A percentile compares a stretch with the other conserved stretches of the same genome.
These are phyloP conservation scores for Venusia cambrica DNA, from an alignment of 2,888 invertebrate species.

Conservation along the genomic window DNA sequence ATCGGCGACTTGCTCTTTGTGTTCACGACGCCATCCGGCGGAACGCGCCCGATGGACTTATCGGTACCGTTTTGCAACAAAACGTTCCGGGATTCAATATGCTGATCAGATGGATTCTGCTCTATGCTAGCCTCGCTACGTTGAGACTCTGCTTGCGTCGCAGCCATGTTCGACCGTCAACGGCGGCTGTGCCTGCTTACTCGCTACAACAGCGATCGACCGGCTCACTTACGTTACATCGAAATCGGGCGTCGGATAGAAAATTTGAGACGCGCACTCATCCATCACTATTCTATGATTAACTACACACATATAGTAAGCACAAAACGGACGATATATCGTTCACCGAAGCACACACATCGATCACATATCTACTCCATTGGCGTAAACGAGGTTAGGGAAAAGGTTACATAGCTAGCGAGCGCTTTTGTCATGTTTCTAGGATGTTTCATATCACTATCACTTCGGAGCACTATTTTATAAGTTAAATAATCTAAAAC, in stretches of 20 bases:
- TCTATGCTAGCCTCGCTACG: constrained; percentile 87
- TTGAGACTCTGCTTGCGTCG: constrained; percentile 91
- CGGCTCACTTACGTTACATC: constrained; percentile 81
- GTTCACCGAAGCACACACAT: constrained; percentile 87
- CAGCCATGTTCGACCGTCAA: constrained; percentile 88
- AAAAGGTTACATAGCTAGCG: constrained; percentile 85
- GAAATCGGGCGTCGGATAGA: constrained; percentile 79
- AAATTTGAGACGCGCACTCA: constrained; percentile 79
- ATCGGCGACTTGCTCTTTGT: constrained; percentile 85
- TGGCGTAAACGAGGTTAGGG: constrained; percentile 89
- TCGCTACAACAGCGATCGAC: constrained; percentile 82
- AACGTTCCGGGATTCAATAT: constrained; percentile 85
- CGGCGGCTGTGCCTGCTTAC: constrained; percentile 81
- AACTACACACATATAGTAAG: constrained; percentile 69
- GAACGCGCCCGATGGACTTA: constrained; percentile 85
- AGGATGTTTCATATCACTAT: constrained; percentile 75
- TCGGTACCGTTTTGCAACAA: constrained; percentile 89
- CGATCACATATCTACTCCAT: constrained; percentile 88
- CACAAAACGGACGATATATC: constrained; percentile 79
- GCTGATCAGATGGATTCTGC: constrained; percentile 84
- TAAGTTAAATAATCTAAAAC: constrained; percentile 59
- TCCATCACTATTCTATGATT: constrained; percentile 76
- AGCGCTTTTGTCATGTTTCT: constrained; percentile 79
- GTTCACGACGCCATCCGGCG: constrained; percentile 83
- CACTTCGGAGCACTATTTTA: constrained; percentile 64